Evolutionary conservation across 53 echinoderm and acorn worm species (phyloP).

Genomic region (Paelopatides confundens): DNA sequence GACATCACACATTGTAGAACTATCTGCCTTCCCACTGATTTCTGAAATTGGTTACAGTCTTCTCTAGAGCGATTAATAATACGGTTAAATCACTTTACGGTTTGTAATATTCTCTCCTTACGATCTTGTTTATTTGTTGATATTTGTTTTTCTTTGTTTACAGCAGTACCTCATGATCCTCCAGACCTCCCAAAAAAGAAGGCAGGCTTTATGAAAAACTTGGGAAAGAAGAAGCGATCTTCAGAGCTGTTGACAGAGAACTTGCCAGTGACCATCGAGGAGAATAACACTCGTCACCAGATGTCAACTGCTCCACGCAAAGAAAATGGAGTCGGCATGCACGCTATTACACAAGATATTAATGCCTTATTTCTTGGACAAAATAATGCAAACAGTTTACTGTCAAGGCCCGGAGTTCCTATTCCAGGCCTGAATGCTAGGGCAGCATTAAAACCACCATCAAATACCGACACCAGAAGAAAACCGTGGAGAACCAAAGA

Average conservation of each 20-base stretch:
- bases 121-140: too few species aligned
- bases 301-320: slow-evolving; percentile 74
- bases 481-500: slow-evolving; percentile 4
- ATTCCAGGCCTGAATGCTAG: slow-evolving; percentile 45
- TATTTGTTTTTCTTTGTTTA: background rate
- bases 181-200: slow-evolving; percentile 79
- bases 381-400: slow-evolving; percentile 60
- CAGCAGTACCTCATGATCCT: slow-evolving; percentile 51
- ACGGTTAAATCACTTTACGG: too few species aligned
- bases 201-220: slow-evolving; percentile 66
- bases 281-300: slow-evolving; percentile 58
- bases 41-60: too few species aligned
- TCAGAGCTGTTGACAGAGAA: slow-evolving; percentile 48
- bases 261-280: slow-evolving; percentile 1
- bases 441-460: slow-evolving; percentile 65
- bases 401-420: slow-evolving; percentile 54
- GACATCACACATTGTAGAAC: too few species aligned
- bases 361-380: slow-evolving; percentile 74
- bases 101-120: background rate
- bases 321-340: slow-evolving; percentile 75
- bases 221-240: slow-evolving; percentile 61
- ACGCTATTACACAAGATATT: slow-evolving; percentile 76
- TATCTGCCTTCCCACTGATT: too few species aligned
- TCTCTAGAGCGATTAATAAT: too few species aligned
- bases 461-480: background rate